Percentiles rank a stretch among this genome's conserved stretches.
phyloP scores from a whole-genome alignment of 1,140 invertebrate species.

The Asbolus verrucosus region DNA sequence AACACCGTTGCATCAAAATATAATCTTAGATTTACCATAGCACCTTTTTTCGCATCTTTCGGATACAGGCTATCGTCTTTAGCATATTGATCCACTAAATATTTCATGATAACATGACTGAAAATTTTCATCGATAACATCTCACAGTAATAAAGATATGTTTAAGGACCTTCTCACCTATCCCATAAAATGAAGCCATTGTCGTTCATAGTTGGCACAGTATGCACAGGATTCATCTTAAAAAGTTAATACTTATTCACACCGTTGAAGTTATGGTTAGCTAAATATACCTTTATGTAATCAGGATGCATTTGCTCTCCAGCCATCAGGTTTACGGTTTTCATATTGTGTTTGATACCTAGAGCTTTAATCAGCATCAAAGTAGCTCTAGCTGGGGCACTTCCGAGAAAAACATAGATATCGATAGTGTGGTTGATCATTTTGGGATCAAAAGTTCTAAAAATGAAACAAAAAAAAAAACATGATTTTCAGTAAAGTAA shows the following conservation, averaged over 20 bases:
- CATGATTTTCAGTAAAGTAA: neutral
- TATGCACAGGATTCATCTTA: constrained; percentile 66
- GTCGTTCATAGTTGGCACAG: constrained; percentile 57
- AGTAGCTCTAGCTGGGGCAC: constrained; percentile 67
- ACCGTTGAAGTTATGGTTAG: too few species aligned
- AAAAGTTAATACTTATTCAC: constrained; percentile 38
- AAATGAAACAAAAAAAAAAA: constrained; percentile 31
- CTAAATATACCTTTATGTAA: constrained; percentile 64
- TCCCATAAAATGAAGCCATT: constrained; percentile 56
- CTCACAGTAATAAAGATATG: constrained; percentile 21
- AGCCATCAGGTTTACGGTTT: constrained; percentile 63
- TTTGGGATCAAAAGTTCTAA: constrained; percentile 51
- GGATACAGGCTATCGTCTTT: constrained; percentile 68
- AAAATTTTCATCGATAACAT: constrained; percentile 41
- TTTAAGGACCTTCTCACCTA: constrained; percentile 55
- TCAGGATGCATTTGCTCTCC: constrained; percentile 67
- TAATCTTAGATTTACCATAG: constrained; percentile 66
- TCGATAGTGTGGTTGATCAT: constrained; percentile 59
- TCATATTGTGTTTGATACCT: constrained; percentile 66
- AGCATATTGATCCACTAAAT: constrained; percentile 67
- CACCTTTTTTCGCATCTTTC: constrained; percentile 65
- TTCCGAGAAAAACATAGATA: constrained; percentile 67
- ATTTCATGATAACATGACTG: constrained; percentile 66
- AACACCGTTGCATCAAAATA: constrained; percentile 67
- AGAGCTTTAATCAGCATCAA: constrained; percentile 66